Evolutionary conservation across 2,888 invertebrate genomes (phyloP), one percentile per base, ranked within the genome.

Genomic region (Taphrorychus bicolor): DNA sequence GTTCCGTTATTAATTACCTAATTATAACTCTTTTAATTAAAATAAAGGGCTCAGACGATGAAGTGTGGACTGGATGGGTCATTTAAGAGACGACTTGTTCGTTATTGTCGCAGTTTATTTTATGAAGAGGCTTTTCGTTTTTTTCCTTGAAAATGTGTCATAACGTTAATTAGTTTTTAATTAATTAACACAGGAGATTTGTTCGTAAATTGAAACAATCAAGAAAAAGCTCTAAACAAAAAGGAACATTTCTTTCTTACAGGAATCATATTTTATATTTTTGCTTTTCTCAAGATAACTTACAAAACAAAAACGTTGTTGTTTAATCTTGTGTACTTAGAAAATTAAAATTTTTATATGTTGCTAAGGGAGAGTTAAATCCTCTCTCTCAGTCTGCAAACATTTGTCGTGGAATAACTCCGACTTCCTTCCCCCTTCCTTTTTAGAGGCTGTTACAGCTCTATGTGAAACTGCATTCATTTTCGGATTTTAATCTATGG

Each of bases 21-120:
- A 77, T 78, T 78, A 77, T 73, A 77, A 74, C 74, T 71, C 72
- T 74, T 77, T 76, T 77, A 78, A 79, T 77, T 77, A 75, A 51
- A 51, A 51, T 51, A 5, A 14, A 45, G 45, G 4, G 17, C 45
- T 17, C 45, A 7, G 45, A 45, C 5, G 45, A 45, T 45, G 45
- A 45, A 45, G 45, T 45, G 45, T 45, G 45, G 45, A 45, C 16
- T 45, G 45, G 17, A 17, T 5, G 17, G 45, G 45, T 45, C 45
- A 45, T 45, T 45, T 45, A 45, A 45, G 45, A 45, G 17, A 45
- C 14, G 45, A 17, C 45, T 32, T 32, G 7, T 32, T 32, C 32
- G 11, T 32, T 32, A 32, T 3, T 32, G 45, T 2, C 7, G 45
- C 45, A 14, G 17, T 45, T 45, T 16, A 14, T 17, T 45, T 45